Percentiles rank a stretch among this genome's conserved stretches.
Evolutionary conservation across 2,888 invertebrate genomes (phyloP).

Genomic region (Caenorhabditis becei): DNA sequence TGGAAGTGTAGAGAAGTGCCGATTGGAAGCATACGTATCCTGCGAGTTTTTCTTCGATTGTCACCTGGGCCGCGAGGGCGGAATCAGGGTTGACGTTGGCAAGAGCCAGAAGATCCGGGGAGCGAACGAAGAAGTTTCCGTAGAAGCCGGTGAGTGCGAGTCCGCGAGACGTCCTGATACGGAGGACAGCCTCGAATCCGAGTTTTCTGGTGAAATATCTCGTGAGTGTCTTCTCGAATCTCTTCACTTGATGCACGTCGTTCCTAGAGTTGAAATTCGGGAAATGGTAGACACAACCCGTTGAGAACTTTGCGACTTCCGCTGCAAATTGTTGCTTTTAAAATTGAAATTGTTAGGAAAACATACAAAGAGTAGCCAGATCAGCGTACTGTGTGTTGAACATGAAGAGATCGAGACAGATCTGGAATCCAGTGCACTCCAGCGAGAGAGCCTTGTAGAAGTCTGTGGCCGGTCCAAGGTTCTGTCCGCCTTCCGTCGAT

Average conservation of each 20-base stretch:
- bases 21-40: constrained; percentile 97
- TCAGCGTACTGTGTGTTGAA: constrained; percentile 95
- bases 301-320: constrained; percentile 95
- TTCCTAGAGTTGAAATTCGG: constrained; percentile 86
- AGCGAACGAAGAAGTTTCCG: constrained; percentile 98
- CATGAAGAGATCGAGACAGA: constrained; percentile 91
- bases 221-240: constrained; percentile 88
- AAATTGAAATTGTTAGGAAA: background rate
- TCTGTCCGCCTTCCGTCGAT: constrained; percentile 88
- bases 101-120: constrained; percentile 94
- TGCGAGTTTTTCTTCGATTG: constrained; percentile 92
- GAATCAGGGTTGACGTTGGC: constrained; percentile 99
- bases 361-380: constrained; percentile 90
- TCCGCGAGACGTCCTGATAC: constrained; percentile 82
- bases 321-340: constrained; percentile 80
- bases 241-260: constrained; percentile 85
- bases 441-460: constrained; percentile 96
- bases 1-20: constrained; percentile 95
- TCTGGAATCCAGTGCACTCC: constrained; percentile 90
- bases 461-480: constrained; percentile 95
- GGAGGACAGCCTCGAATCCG: constrained; percentile 95
- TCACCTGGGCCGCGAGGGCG: constrained; percentile 96
- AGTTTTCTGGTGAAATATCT: constrained; percentile 96
- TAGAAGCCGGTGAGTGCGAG: constrained; percentile 97
- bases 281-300: constrained; percentile 93